Base-by-base conservation (phyloP, 1,140 invertebrate species). In the Penaeus indicus region DNA sequence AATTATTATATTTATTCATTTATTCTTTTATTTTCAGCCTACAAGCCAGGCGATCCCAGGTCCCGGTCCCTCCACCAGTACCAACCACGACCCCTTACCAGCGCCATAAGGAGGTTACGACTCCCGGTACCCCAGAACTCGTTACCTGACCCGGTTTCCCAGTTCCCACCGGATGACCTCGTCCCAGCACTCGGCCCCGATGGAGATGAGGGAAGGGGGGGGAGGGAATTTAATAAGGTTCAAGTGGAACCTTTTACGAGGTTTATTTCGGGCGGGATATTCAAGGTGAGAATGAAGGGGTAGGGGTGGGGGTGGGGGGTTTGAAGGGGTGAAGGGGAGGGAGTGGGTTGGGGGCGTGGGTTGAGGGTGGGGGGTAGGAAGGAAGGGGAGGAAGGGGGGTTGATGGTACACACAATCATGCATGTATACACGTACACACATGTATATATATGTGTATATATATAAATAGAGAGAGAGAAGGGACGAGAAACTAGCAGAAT, bases 191-290 rank as follows among this genome's bases (percentile, higher is more conserved):
- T 16, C n/a, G 22, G 11, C 8, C 18, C 16, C 7, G 32, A 13
- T 16, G 25, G 27, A 1, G 16, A 54, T 13, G 22, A 21, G 21
- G 38, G 64, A 3, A 21, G 21, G 19, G n/a, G 25, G 18, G 42
- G 19, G 8, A 47, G 47, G 16, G 61, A 42, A 62, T 38, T 69
- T 21, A 32, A 19, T 27, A 77, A 62, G 60, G 27, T 86, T 75
- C 42, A 27, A 75, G 72, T 75, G 11, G 85, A 86, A 21, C 85
- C 62, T 13, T 86, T 86, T 54, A 67, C 85, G 32, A 64, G 85
- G 38, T 86, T 81, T 47, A 81, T 60, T 13, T 86, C 77, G 0
- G 85, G 85, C 2, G 85, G 85, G 16, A 80, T 86, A 3, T 86
- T 86, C 42, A 86, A 86, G 85, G 85, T 86, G 42, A 67, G 85